These are phyloP conservation scores for Corbicula japonica DNA, from an alignment of 2,888 invertebrate genomes.

Conservation along the genomic window DNA sequence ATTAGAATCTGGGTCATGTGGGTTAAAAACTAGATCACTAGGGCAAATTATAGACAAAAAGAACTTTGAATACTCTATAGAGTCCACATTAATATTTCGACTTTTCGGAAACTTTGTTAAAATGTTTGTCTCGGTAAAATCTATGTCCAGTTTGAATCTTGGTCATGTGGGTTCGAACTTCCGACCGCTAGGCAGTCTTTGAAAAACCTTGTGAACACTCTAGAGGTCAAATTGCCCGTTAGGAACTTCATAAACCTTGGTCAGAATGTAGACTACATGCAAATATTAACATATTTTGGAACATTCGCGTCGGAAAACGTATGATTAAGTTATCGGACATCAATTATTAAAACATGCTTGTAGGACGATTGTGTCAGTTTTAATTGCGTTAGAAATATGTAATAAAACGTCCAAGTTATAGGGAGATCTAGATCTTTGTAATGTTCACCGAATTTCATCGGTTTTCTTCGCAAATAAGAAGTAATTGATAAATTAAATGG, in stretches of 20 bases:
- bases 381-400: background rate
- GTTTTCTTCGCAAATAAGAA: constrained; percentile 2
- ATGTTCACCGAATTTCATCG: too few species aligned
- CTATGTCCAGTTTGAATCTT: too few species aligned
- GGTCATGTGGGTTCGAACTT: background rate
- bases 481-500: constrained; percentile 1
- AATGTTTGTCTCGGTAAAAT: too few species aligned
- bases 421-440: background rate
- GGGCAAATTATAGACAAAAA: background rate
- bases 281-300: constrained; percentile 1
- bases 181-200: constrained; percentile 1
- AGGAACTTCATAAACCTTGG: background rate
- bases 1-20: too few species aligned
- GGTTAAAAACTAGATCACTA: too few species aligned
- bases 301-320: background rate
- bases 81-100: background rate
- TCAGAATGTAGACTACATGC: too few species aligned
- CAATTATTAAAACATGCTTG: background rate
- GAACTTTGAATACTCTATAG: background rate
- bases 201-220: background rate
- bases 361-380: too few species aligned
- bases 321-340: background rate
- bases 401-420: constrained; percentile 1
- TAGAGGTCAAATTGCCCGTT: background rate
- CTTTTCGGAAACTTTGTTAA: background rate